Percentiles rank a stretch among this genome's conserved stretches.
Conservation (phyloP, 2,888 invertebrate genomes). For the Yponomeuta evonymella region DNA sequence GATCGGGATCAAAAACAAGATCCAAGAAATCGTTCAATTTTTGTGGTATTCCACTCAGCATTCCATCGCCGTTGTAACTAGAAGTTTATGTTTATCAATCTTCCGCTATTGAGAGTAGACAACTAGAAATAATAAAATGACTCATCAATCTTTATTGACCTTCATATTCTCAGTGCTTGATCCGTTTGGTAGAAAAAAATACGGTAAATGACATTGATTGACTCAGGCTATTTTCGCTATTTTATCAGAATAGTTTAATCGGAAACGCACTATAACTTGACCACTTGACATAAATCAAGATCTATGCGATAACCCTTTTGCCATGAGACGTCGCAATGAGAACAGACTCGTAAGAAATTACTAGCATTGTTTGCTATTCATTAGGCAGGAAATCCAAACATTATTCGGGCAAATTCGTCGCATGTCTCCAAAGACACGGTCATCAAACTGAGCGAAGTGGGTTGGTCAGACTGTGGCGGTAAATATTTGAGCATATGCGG, state of each 20-base stretch:
- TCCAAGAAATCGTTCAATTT: background rate
- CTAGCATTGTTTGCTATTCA: slow-evolving; percentile 5
- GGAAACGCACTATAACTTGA: background rate
- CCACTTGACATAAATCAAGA: background rate
- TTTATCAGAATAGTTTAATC: slow-evolving; percentile 1
- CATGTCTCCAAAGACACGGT: slow-evolving; percentile 51
- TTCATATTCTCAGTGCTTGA: slow-evolving; percentile 2
- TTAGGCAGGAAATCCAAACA: slow-evolving; percentile 16
- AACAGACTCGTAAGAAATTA: background rate
- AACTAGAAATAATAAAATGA: slow-evolving; percentile 10
- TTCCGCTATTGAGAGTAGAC: slow-evolving; percentile 5
- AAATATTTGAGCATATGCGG: slow-evolving; percentile 65
- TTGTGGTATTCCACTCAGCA: too few species aligned
- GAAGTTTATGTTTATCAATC: background rate
- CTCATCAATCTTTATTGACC: slow-evolving; percentile 18
- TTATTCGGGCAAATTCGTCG: slow-evolving; percentile 22
- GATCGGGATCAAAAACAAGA: background rate
- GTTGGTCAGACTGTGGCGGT: slow-evolving; percentile 45
- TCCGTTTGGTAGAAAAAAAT: slow-evolving; percentile 11
- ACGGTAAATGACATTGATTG: slow-evolving; percentile 17
- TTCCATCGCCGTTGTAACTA: background rate
- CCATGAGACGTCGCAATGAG: background rate
- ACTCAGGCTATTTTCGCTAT: background rate
- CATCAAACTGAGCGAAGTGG: slow-evolving; percentile 44
- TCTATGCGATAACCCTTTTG: background rate